phyloP scores from a whole-genome alignment of 2,797 vertebrate species.

The Sebastiscus tertius region DNA sequence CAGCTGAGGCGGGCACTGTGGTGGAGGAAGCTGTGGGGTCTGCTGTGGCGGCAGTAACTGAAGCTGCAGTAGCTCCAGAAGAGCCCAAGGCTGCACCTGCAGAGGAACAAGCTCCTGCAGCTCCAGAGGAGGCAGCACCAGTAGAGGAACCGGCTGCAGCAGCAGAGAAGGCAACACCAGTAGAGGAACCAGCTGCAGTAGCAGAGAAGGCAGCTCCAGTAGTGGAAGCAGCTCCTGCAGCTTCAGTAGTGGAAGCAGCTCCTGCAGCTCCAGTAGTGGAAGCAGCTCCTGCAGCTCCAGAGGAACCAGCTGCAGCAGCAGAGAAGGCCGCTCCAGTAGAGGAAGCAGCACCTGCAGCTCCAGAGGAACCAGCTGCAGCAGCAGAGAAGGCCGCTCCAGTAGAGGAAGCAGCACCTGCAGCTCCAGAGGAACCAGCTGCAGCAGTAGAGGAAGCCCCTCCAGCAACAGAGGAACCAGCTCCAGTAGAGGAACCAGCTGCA shows the following conservation, averaged over 20 bases:
- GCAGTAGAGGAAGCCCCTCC: neutral
- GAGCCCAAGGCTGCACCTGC: neutral
- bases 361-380: neutral
- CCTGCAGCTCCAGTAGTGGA: neutral
- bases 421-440: neutral
- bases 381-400: neutral
- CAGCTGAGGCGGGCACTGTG: conserved; percentile 42
- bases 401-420: neutral
- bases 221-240: neutral
- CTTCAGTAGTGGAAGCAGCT: neutral
- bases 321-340: neutral
- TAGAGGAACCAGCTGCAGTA: neutral
- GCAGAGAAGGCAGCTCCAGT: neutral
- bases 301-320: neutral
- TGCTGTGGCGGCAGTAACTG: conserved; percentile 51
- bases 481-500: neutral
- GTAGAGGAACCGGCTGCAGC: neutral
- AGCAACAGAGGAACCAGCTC: neutral
- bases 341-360: neutral
- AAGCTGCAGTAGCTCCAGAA: conserved; percentile 24
- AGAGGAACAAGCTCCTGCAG: neutral
- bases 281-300: neutral
- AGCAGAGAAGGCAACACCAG: neutral
- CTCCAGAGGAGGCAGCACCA: neutral
- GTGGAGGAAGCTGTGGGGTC: conserved; percentile 50